These are phyloP conservation scores for Pangasius krempfi DNA, from an alignment of 2,797 vertebrate species.

Conservation along the genomic window DNA sequence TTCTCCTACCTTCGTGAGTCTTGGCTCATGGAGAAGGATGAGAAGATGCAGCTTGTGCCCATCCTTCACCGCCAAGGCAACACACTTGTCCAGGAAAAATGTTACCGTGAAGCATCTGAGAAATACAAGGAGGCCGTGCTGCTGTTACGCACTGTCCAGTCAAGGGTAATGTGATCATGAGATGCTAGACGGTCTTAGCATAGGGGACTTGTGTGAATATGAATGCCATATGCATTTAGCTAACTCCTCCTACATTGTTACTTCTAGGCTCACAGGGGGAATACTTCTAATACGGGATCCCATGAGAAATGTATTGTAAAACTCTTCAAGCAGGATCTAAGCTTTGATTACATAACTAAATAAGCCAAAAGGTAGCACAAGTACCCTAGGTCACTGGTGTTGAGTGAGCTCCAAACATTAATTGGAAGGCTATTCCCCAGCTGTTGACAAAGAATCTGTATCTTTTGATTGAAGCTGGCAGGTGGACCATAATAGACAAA, in stretches of 20 bases:
- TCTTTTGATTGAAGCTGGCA: background rate
- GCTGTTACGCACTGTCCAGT: slow-evolving; percentile 84
- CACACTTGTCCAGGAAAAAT: slow-evolving; percentile 76
- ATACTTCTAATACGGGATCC: background rate
- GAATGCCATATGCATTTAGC: background rate
- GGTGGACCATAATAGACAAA: background rate
- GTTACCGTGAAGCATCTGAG: slow-evolving; percentile 76
- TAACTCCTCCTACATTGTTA: background rate
- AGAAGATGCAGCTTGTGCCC: slow-evolving; percentile 82
- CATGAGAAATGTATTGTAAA: background rate
- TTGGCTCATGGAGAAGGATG: slow-evolving; percentile 89
- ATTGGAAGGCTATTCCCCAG: background rate
- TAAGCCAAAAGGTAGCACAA: background rate
- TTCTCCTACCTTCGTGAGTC: slow-evolving; percentile 84
- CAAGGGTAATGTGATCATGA: slow-evolving; percentile 73
- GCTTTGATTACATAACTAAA: background rate
- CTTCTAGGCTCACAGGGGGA: background rate
- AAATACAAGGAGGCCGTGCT: slow-evolving; percentile 89
- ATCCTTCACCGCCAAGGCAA: slow-evolving; percentile 84
- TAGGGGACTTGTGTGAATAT: background rate
- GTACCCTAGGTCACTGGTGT: background rate
- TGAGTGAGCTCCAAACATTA: background rate
- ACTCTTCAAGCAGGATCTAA: background rate
- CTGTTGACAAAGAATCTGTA: background rate
- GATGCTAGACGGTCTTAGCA: background rate